A percentile compares a stretch with the other conserved stretches of the same genome.
Conservation (phyloP, 2,888 invertebrate species). For the Rhagonycha lutea region DNA sequence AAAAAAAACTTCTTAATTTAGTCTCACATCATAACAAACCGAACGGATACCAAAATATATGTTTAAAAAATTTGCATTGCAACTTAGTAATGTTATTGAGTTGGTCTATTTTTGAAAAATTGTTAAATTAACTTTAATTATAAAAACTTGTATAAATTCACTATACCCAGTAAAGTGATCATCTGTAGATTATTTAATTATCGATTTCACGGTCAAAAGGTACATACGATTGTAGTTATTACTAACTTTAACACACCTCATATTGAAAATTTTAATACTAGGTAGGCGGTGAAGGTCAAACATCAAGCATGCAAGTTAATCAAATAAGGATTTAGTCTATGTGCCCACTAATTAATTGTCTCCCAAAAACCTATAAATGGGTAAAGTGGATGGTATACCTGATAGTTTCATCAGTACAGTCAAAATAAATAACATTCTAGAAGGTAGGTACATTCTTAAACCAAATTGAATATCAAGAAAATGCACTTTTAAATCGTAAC, state of each 20-base stretch:
- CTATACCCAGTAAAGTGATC: neutral
- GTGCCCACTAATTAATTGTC: neutral
- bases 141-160: neutral
- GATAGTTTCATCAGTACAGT: no score
- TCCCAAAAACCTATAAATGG: neutral
- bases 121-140: no score
- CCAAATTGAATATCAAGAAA: no score
- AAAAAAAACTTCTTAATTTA: neutral
- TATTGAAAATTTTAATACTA: conserved; percentile 36
- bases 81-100: no score
- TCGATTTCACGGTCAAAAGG: conserved; percentile 38
- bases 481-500: no score
- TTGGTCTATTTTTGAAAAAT: neutral
- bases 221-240: conserved; percentile 35
- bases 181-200: conserved; percentile 12
- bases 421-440: no score
- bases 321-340: conserved; percentile 3
- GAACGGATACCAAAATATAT: no score
- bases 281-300: conserved; percentile 39
- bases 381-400: neutral
- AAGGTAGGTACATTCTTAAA: no score
- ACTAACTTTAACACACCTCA: conserved; percentile 39
- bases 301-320: conserved; percentile 35
- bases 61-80: no score
- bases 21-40: neutral